Conservation (phyloP, 2,888 invertebrate genomes). For the Andrena dorsata region DNA sequence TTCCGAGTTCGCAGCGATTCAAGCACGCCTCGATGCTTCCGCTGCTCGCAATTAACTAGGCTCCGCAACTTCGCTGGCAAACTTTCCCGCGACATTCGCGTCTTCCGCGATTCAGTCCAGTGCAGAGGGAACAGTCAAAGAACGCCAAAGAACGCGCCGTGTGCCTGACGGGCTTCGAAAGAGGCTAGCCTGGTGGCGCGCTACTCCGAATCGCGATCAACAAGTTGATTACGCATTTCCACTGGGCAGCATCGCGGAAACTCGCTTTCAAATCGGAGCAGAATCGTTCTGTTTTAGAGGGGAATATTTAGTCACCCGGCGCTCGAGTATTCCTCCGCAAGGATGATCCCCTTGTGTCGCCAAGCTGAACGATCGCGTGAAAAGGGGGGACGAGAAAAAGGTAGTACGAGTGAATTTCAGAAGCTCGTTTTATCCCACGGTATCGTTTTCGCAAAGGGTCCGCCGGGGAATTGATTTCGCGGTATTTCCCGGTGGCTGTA, state of each 20-base stretch:
- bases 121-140: no score
- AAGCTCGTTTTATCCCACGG: not conserved
- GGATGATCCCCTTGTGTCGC: no score
- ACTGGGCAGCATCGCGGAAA: not conserved
- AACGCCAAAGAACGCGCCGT: no score
- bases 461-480: conserved; percentile 1
- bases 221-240: conserved; percentile 27
- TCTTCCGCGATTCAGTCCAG: no score
- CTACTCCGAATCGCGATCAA: conserved; percentile 14
- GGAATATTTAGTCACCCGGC: no score
- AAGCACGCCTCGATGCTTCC: no score
- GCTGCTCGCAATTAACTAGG: not conserved
- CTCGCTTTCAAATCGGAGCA: not conserved
- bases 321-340: no score
- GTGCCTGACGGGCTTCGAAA: not conserved
- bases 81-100: no score
- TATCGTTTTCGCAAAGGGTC: not conserved
- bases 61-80: no score
- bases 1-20: not conserved
- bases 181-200: not conserved
- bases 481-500: not conserved
- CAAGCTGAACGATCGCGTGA: no score
- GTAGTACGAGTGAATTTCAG: not conserved
- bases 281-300: no score
- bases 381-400: not conserved